Conservation (phyloP, 2,888 invertebrate genomes). For the Oscheius sp. region DNA sequence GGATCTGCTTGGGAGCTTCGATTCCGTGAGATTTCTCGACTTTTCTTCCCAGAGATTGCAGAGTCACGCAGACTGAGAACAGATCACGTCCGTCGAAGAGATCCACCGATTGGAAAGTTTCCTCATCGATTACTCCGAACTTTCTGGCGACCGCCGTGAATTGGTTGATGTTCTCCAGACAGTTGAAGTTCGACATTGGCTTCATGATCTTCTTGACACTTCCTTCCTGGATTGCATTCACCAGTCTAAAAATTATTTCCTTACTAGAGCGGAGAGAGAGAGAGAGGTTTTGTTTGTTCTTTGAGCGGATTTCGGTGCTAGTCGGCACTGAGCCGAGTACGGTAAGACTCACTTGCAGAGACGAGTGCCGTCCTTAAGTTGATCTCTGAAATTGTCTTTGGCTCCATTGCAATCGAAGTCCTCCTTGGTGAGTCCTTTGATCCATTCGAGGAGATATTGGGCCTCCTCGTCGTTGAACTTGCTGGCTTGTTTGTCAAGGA, state of each 20-base stretch:
- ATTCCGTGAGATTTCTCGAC: slow-evolving; percentile 59
- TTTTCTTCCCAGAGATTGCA: slow-evolving; percentile 64
- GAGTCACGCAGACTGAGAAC: slow-evolving; percentile 79
- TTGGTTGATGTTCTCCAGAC: slow-evolving; percentile 97
- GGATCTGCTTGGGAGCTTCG: slow-evolving; percentile 58
- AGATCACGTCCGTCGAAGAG: slow-evolving; percentile 95
- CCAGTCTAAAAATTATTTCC: slow-evolving; percentile 76
- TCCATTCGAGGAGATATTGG: slow-evolving; percentile 90
- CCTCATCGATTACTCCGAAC: slow-evolving; percentile 84
- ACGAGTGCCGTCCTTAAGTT: slow-evolving; percentile 87
- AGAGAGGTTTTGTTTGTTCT: too few relatives aligned
- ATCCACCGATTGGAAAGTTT: slow-evolving; percentile 96
- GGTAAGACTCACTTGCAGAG: slow-evolving; percentile 82
- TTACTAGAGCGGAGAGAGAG: too few relatives aligned
- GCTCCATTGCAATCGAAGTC: slow-evolving; percentile 83
- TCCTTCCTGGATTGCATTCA: slow-evolving; percentile 85
- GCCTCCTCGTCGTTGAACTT: slow-evolving; percentile 96
- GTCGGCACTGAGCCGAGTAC: not conserved
- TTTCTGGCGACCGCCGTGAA: slow-evolving; percentile 86
- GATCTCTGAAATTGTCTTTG: slow-evolving; percentile 89
- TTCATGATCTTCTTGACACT: slow-evolving; percentile 90
- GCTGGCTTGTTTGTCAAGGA: slow-evolving; percentile 83
- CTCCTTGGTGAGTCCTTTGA: slow-evolving; percentile 76
- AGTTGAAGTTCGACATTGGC: slow-evolving; percentile 91
- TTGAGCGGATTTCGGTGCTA: too few relatives aligned